phyloP scores from a whole-genome alignment of 2,888 invertebrate species.

The Caenorhabditis afra region DNA sequence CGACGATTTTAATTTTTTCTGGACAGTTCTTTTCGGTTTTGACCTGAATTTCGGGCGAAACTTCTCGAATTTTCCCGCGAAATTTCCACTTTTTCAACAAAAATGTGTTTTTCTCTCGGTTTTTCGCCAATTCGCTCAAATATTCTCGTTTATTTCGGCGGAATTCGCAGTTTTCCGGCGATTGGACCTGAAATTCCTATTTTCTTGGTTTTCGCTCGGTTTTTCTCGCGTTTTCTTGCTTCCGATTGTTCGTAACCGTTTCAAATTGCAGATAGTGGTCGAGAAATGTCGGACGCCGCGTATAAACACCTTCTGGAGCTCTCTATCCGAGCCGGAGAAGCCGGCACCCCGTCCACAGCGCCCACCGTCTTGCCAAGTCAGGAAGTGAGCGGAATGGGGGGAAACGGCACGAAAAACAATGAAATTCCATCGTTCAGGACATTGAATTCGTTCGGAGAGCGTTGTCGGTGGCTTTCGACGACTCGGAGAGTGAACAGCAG shows the following conservation, averaged over 20 bases:
- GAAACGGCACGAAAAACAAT: not conserved
- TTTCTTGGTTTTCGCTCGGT: too few relatives aligned
- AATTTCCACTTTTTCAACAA: constrained; percentile 7
- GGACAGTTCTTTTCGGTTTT: constrained; percentile 1
- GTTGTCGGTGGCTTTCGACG: constrained; percentile 6
- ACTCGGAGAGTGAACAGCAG: too few relatives aligned
- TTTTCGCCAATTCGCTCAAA: not conserved
- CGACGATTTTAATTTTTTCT: not conserved
- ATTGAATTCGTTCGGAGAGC: constrained; percentile 52
- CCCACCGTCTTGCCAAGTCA: not conserved
- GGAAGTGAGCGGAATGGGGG: not conserved
- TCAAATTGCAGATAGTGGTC: too few relatives aligned
- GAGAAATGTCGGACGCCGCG: too few relatives aligned
- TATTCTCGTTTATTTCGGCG: not conserved
- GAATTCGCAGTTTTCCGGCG: not conserved
- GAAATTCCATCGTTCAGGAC: constrained; percentile 28
- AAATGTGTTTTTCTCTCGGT: constrained; percentile 1
- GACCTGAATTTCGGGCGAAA: not conserved
- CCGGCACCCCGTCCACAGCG: too few relatives aligned
- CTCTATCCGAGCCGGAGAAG: too few relatives aligned
- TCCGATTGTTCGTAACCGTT: too few relatives aligned
- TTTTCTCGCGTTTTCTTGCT: too few relatives aligned
- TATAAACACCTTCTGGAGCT: too few relatives aligned
- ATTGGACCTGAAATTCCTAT: too few relatives aligned
- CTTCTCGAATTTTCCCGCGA: constrained; percentile 16